Evolutionary conservation across 2,888 invertebrate genomes (phyloP), one percentile per base, ranked within the genome.

Genomic region (Lordiphosa andalusiaca): DNA sequence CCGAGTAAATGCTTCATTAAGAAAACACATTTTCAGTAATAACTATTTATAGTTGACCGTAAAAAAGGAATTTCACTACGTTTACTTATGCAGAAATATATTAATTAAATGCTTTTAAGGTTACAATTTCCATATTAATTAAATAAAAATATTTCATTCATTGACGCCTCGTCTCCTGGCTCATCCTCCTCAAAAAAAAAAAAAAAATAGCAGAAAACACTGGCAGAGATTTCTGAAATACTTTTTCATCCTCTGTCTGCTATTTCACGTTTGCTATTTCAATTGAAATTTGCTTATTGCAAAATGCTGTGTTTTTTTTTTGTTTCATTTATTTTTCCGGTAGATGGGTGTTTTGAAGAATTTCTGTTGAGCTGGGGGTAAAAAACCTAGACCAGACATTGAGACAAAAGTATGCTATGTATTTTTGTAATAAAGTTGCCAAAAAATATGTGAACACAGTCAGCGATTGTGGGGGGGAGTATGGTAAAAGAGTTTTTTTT

Each of bases 211-310:
- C 44, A 44, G 13, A 52, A 55, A 74, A 68, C 61, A 74, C 66
- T 68, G 55, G 61, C 48, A 51, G 54, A 67, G 62, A 67, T 76
- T 76, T 53, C 65, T 55, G 37, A 57, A 59, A 76, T 72, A 67
- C 58, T 63, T 59, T 65, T 52, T 57, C 12, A 39, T 40, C 36
- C 23, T 12, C 41, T 16, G 13, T 48, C 41, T 41, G 59, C 67
- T 73, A 80, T 70, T 72, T 69, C 67, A 39, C 65, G 59, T 66
- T 78, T 81, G 81, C 77, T 76, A 75, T 76, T 76, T 81, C 75
- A 76, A 76, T 76, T 76, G 75, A 76, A 76, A 76, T 76, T 81
- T 81, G 77, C 77, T 75, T 75, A 81, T 75, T 81, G 74, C 76
- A 57, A 72, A 74, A 75, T 80, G 66, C 63, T 73, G 64, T 74